Evolutionary conservation across 2,888 invertebrate species (phyloP).

Genomic region (Temnothorax rugatulus): DNA sequence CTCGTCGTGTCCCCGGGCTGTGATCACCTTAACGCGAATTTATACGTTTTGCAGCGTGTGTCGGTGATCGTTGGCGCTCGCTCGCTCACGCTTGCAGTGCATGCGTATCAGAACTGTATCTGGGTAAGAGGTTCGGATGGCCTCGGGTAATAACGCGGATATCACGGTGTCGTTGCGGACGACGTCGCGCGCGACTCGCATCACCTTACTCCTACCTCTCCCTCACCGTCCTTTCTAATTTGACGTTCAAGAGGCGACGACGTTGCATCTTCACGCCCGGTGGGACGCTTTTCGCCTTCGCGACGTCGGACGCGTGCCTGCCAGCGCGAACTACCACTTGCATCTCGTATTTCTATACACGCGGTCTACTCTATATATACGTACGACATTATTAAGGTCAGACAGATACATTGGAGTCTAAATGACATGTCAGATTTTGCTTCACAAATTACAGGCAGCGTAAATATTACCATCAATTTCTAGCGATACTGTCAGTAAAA

Average conservation of each 20-base stretch:
- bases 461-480: neutral
- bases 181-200: slow-evolving; percentile 43
- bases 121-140: slow-evolving; percentile 39
- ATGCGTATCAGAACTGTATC: slow-evolving; percentile 43
- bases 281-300: slow-evolving; percentile 21
- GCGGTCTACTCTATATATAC: neutral
- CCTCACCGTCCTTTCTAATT: slow-evolving; percentile 38
- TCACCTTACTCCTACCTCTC: slow-evolving; percentile 14
- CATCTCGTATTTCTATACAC: neutral
- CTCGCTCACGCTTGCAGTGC: neutral
- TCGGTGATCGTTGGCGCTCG: slow-evolving; percentile 20
- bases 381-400: slow-evolving; percentile 11
- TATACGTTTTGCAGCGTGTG: slow-evolving; percentile 43
- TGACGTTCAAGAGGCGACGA: slow-evolving; percentile 53
- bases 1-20: slow-evolving; percentile 59
- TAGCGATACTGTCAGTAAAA: neutral
- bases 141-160: slow-evolving; percentile 44
- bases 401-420: neutral
- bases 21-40: slow-evolving; percentile 66
- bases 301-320: slow-evolving; percentile 48
- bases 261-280: slow-evolving; percentile 43
- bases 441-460: neutral
- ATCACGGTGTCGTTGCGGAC: slow-evolving; percentile 43
- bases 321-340: neutral
- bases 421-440: neutral